Evolutionary conservation across 2,113 vertebrate species (phyloP), one percentile per base, ranked within the genome.

Genomic region (Rhadina sibilatrix): DNA sequence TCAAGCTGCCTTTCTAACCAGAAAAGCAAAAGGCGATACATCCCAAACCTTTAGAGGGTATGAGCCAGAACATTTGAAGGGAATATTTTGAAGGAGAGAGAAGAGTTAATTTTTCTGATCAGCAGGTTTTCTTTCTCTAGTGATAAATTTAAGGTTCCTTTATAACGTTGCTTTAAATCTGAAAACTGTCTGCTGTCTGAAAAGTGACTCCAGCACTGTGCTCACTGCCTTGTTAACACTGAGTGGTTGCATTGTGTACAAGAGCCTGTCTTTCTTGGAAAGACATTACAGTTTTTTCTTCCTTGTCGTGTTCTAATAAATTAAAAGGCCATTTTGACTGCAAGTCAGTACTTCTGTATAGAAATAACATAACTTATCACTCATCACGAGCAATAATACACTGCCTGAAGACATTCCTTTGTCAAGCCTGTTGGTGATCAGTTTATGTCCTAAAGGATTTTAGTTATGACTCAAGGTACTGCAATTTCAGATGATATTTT

Each of bases 361-460:
- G 86, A 92, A 96, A 94, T 81, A 93, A 69, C 77, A 79, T 78
- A 92, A 86, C 85, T 94, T 85, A 78, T 92, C 96, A 96, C 85
- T 96, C 96, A 95, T 90, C 96, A 61, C 91, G 38, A 47, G 57
- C 93, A 95, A 88, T 95, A 96, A 95, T 65, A 92, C 69, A 84
- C 53, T 81, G 83, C 90, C 88, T 93, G 72, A 94, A 94, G 92
- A 87, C 90, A 96, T 94, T 96, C 90, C 63, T 91, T 94, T 95
- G 84, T 96, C 93, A 96, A 87, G 46, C 65, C 88, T 93, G 85
- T 78, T 94, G 90, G 85, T 96, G 93, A 96, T 93, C 90, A 93
- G 71, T 93, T 97, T 95, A 88, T 95, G 79, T 85, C 94, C 88
- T 71, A 68, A 74, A 93, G 85, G 71, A 86, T 92, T 96, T 96